Percentiles rank a stretch among this genome's conserved stretches.
Conservation (phyloP, 2,888 invertebrate genomes). For the Melanostoma mellinum region DNA sequence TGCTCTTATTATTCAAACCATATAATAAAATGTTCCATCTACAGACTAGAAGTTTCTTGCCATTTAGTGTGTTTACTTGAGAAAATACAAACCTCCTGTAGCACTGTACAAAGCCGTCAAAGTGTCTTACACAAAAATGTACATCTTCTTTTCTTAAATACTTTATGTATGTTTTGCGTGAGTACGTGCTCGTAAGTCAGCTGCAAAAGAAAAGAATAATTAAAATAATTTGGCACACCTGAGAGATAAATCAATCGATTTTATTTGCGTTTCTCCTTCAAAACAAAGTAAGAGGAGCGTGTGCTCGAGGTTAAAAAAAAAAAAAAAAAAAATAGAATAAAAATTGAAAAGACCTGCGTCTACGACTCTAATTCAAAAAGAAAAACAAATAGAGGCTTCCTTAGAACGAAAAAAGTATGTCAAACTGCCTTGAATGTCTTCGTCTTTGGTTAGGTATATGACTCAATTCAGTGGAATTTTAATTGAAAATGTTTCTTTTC, state of each 20-base stretch:
- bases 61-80: too few relatives aligned
- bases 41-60: too few relatives aligned
- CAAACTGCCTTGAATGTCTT: slow-evolving; percentile 42
- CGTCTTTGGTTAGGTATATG: slow-evolving; percentile 38
- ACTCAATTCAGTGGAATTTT: slow-evolving; percentile 67
- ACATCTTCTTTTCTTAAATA: slow-evolving; percentile 16
- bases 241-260: slow-evolving; percentile 71
- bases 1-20: too few relatives aligned
- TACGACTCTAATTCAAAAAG: slow-evolving; percentile 8
- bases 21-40: too few relatives aligned
- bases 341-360: slow-evolving; percentile 13
- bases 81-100: background rate
- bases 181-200: slow-evolving; percentile 39
- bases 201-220: slow-evolving; percentile 58
- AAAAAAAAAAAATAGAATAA: background rate
- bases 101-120: slow-evolving; percentile 1
- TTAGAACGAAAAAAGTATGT: slow-evolving; percentile 64
- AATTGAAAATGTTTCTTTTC: slow-evolving; percentile 50
- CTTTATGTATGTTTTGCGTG: slow-evolving; percentile 1
- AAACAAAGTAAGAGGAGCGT: slow-evolving; percentile 52
- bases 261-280: slow-evolving; percentile 53
- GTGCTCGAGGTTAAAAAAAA: slow-evolving; percentile 32
- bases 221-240: slow-evolving; percentile 72
- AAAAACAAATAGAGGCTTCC: slow-evolving; percentile 40
- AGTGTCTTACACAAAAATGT: slow-evolving; percentile 1